Evolutionary conservation across 2,113 vertebrate genomes (phyloP).

Genomic region (Charina bottae): DNA sequence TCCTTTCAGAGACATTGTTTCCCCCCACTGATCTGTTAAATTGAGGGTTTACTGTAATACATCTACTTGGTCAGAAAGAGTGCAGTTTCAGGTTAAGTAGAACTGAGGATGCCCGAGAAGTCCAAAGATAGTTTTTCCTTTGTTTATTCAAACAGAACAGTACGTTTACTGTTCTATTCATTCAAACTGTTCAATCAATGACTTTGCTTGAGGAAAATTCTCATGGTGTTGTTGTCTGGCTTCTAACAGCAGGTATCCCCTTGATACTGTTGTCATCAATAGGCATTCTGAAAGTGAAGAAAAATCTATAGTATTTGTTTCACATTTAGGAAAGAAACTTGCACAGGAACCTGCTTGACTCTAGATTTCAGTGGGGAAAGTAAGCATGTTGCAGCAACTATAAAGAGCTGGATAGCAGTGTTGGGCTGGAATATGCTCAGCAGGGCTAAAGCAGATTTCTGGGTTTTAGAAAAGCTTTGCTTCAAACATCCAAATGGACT

Average conservation of each 20-base stretch:
- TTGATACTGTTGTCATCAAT: conserved; percentile 7
- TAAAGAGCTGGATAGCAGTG: not conserved
- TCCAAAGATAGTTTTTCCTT: not conserved
- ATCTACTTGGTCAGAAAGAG: conserved; percentile 1
- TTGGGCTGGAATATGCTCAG: not conserved
- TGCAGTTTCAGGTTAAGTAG: not conserved
- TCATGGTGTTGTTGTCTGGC: conserved; percentile 31
- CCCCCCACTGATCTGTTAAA: not conserved
- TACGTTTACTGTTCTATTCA: conserved; percentile 3
- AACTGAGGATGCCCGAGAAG: not conserved
- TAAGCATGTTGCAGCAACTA: not conserved
- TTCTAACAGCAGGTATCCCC: conserved; percentile 21
- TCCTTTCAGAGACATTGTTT: not conserved
- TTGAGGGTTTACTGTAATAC: not conserved
- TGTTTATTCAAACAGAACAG: conserved; percentile 27
- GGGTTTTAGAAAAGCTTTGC: not conserved
- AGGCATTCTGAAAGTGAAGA: conserved; percentile 45
- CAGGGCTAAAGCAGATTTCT: not conserved
- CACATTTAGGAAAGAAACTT: conserved; percentile 54
- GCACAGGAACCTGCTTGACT: conserved; percentile 47
- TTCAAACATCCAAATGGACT: not conserved
- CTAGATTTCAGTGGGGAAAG: conserved; percentile 27
- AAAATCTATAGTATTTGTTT: conserved; percentile 42
- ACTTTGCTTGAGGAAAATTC: conserved; percentile 33
- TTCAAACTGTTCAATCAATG: conserved; percentile 37